A percentile compares a stretch with the other conserved stretches of the same genome.
Conservation (phyloP, 1,140 invertebrate genomes). For the Gryon sp. region DNA sequence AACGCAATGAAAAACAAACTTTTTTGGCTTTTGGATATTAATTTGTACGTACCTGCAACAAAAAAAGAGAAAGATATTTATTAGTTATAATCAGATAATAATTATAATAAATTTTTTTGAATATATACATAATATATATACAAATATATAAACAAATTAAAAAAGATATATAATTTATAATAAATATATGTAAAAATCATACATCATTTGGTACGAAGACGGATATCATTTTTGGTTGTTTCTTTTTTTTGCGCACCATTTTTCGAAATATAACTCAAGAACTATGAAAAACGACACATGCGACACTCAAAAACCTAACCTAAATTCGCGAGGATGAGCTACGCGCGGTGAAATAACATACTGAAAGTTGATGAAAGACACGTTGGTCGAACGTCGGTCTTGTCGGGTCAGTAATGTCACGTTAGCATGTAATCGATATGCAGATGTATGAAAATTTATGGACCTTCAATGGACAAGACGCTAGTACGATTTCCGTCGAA, state of each 20-base stretch:
- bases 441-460: slow-evolving; percentile 79
- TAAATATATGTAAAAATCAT: slow-evolving; percentile 54
- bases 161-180: too few species aligned
- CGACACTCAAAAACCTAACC: slow-evolving; percentile 46
- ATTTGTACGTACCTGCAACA: slow-evolving; percentile 72
- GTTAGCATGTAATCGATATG: slow-evolving; percentile 74
- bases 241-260: slow-evolving; percentile 75
- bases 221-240: slow-evolving; percentile 73
- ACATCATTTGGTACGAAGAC: slow-evolving; percentile 76
- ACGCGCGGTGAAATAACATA: slow-evolving; percentile 56
- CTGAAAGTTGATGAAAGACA: slow-evolving; percentile 60
- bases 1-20: too few species aligned
- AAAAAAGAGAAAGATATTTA: slow-evolving; percentile 40
- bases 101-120: slow-evolving; percentile 1
- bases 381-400: slow-evolving; percentile 50
- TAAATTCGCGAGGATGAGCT: slow-evolving; percentile 60
- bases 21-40: slow-evolving; percentile 1
- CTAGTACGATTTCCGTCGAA: slow-evolving; percentile 49
- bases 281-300: not conserved
- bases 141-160: too few species aligned
- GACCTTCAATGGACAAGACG: slow-evolving; percentile 57
- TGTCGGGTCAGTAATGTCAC: slow-evolving; percentile 70
- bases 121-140: too few species aligned
- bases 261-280: slow-evolving; percentile 4
- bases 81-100: slow-evolving; percentile 5